Evolutionary conservation across 2,888 invertebrate species (phyloP).

Genomic region (Drosophila anomalipes): DNA sequence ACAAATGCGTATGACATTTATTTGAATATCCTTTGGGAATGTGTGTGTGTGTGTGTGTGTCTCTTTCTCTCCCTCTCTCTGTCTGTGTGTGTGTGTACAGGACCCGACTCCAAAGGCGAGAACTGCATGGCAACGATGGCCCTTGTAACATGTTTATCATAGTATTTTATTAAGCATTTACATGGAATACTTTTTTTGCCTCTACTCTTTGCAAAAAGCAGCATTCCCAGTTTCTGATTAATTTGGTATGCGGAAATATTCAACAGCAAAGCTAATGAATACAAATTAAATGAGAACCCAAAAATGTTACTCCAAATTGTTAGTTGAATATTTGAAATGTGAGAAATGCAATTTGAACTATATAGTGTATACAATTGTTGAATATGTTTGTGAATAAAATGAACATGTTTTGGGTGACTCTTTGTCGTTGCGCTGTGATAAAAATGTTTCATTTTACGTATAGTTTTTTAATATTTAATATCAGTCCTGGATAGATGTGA

Average conservation of each 20-base stretch:
- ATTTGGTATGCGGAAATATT: neutral
- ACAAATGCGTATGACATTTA: constrained; percentile 81
- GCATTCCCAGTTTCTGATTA: neutral
- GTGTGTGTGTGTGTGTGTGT: constrained; percentile 3
- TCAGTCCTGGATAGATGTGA: constrained; percentile 57
- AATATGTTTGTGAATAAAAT: constrained; percentile 7
- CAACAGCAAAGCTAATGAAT: neutral
- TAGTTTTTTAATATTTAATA: constrained; percentile 82
- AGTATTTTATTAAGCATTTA: constrained; percentile 74
- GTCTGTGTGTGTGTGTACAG: neutral
- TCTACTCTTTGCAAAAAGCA: constrained; percentile 23
- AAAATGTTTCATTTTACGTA: constrained; percentile 77
- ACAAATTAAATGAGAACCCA: neutral
- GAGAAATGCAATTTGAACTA: neutral
- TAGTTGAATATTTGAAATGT: neutral
- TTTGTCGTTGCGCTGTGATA: constrained; percentile 66
- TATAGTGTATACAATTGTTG: constrained; percentile 31
- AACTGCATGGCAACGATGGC: constrained; percentile 33
- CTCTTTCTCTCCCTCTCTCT: neutral
- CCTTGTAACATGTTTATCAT: constrained; percentile 76
- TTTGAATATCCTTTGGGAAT: constrained; percentile 80
- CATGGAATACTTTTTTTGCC: constrained; percentile 39
- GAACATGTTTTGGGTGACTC: constrained; percentile 45
- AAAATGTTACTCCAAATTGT: neutral
- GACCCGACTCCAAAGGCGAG: constrained; percentile 25